Base-by-base conservation (phyloP, 2,888 invertebrate genomes). In the Pherbina coryleti region DNA sequence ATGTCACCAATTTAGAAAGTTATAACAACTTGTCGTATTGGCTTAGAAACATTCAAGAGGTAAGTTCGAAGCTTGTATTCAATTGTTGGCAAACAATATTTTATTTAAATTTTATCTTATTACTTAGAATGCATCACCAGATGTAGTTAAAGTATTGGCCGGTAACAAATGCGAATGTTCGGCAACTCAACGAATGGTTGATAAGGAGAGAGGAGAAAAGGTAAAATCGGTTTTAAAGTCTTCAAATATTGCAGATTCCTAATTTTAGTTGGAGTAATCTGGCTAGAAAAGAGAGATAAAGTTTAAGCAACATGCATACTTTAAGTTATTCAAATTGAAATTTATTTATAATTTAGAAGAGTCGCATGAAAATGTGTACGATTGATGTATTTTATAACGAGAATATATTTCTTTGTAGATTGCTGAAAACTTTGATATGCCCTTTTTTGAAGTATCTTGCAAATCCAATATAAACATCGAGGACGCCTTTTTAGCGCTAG, bases 21-120 rank as follows among this genome's bases (percentile, higher is more conserved):
- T 97, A 96, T 89, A 95, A 96, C 88, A 95, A 96, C 90, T 91
- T 97, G 82, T 94, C 95, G 9, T 97, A 97, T 88, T 97, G 97
- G 97, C 91, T 97, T 80, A 92, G 95, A 88, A 96, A 96, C 90
- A 96, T 97, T 83, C 95, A 96, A 91, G 95, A 96, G 92, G 96
- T 96, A 90, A 44, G 44, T 2, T 1, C 44, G 7, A 44, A 44
- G 44, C 2, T 73, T 3, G n/a, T 25, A n/a, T 25, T 28, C 7
- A 22, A 4, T 64, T 51, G 7, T 9, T 11, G 34, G 34, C 5
- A 71, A n/a, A 53, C 1, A 25, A 44, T 17, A 55, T n/a, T 14
- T 55, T 34, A 14, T 60, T 49, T 22, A 62, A 73, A 51, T 37
- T 79, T 51, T 72, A 8, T 49, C 34, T 80, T 81, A 80, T 51